Evolutionary conservation across 2,888 invertebrate genomes (phyloP).

Genomic region (Cryptus viduatorius): DNA sequence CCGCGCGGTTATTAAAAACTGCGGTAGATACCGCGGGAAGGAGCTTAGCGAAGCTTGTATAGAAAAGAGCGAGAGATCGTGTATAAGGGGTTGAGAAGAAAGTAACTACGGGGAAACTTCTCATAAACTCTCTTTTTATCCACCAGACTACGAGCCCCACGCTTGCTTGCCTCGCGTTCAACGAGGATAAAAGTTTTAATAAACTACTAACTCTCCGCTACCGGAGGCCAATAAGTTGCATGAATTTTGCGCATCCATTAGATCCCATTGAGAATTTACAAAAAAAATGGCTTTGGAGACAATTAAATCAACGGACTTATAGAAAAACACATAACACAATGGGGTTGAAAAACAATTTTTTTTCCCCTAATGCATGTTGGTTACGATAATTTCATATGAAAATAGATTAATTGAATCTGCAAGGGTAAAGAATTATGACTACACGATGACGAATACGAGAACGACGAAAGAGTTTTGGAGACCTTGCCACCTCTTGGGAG

Average conservation of each 20-base stretch:
- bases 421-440: not conserved
- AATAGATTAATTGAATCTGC: not conserved
- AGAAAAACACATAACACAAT: not conserved
- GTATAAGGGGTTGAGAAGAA: constrained; percentile 13
- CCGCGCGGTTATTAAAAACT: constrained; percentile 51
- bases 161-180: constrained; percentile 35
- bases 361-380: not conserved
- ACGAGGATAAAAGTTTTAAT: constrained; percentile 59
- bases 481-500: constrained; percentile 41
- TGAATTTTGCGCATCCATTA: constrained; percentile 33
- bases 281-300: not conserved
- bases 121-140: constrained; percentile 62
- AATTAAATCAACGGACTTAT: not conserved
- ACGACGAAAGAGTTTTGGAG: constrained; percentile 44
- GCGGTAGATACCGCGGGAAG: constrained; percentile 36
- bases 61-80: constrained; percentile 25
- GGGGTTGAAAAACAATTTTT: not conserved
- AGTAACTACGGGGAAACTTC: constrained; percentile 32
- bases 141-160: constrained; percentile 29
- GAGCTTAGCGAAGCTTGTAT: constrained; percentile 41
- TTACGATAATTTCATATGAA: not conserved
- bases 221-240: constrained; percentile 53
- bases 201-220: constrained; percentile 57
- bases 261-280: not conserved
- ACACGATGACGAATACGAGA: not conserved